Evolutionary conservation across 2,113 vertebrate species (phyloP).

Genomic region (Calyptomena viridis): DNA sequence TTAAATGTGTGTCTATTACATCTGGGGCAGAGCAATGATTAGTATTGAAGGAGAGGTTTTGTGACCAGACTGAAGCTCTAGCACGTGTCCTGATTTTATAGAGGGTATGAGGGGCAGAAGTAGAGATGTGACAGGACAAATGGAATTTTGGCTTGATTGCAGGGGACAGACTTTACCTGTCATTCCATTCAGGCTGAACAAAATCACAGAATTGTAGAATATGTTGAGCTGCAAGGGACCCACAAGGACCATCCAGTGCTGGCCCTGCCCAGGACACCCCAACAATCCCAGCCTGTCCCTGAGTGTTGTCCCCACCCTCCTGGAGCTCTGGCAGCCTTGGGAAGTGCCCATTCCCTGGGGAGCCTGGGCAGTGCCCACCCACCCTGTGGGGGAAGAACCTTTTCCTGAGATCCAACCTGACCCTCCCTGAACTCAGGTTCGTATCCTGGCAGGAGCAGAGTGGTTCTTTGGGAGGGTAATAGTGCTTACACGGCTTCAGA

Average conservation of each 20-base stretch:
- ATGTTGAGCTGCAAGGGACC: neutral
- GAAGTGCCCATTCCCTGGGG: neutral
- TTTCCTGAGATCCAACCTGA: neutral
- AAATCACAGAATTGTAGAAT: neutral
- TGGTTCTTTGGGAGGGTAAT: neutral
- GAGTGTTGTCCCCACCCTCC: neutral
- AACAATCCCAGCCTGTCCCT: neutral
- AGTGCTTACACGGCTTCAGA: neutral
- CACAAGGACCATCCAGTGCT: neutral
- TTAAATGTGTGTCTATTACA: neutral
- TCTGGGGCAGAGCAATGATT: slow-evolving; percentile 15
- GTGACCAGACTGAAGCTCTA: neutral
- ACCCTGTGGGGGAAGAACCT: neutral
- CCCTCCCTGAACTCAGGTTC: neutral
- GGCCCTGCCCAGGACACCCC: neutral
- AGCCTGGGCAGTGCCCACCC: neutral
- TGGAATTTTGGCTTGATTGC: neutral
- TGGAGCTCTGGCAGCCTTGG: neutral
- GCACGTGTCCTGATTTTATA: neutral
- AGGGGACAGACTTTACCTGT: neutral
- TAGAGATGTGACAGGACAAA: neutral
- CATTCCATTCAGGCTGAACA: neutral
- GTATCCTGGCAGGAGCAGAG: neutral
- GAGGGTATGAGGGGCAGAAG: neutral
- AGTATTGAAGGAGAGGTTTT: neutral